Evolutionary conservation across 2,113 vertebrate genomes (phyloP), one percentile per base, ranked within the genome.

Genomic region (Ivindomyrus marchei): DNA sequence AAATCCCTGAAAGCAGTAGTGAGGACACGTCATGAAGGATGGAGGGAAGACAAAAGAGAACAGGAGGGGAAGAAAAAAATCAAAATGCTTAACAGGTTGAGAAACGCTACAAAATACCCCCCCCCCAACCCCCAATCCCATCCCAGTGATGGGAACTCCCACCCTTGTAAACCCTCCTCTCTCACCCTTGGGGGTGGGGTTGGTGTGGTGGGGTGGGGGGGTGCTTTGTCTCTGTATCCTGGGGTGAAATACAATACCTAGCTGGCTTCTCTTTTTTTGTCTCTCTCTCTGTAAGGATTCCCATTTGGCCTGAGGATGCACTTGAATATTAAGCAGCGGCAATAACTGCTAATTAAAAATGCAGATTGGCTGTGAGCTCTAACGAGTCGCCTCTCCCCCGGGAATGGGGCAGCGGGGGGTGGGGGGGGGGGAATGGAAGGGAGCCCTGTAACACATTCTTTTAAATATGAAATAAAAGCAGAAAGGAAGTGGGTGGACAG

Each of bases 341-440:
- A 96, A 96, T 96, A 96, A 96, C 95, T 94, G 95, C 96, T 96
- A 96, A 96, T 96, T 96, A 96, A 96, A 96, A 96, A 96, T 96
- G 95, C 96, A 96, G 95, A 96, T 96, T 96, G 96, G 95, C 95
- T 96, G 93, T 93, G 94, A 95, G 95, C 94, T 92, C 94, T 96
- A 96, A 96, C 95, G 95, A 96, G 95, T 95, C 94, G 95, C 94
- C 94, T 94, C 91, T 95, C 95, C 95, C 95, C 92, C 50, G 95
- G 95, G 95, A 95, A 93, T 91, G 92, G 92, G 93, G 94, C 93
- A 93, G 93, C 94, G 92, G 74, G 88, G 94, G 92, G 93, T 87
- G n/a, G 80, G 93, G 94, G 94, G 90, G 93, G 89, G 91, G 90
- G 11, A 17, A 15, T 53, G 52, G 52, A 53, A 5, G 17, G 52